A percentile compares a stretch with the other conserved stretches of the same genome.
Evolutionary conservation across 2,113 vertebrate species (phyloP).

Genomic region (Ptilonorhynchus violaceus): DNA sequence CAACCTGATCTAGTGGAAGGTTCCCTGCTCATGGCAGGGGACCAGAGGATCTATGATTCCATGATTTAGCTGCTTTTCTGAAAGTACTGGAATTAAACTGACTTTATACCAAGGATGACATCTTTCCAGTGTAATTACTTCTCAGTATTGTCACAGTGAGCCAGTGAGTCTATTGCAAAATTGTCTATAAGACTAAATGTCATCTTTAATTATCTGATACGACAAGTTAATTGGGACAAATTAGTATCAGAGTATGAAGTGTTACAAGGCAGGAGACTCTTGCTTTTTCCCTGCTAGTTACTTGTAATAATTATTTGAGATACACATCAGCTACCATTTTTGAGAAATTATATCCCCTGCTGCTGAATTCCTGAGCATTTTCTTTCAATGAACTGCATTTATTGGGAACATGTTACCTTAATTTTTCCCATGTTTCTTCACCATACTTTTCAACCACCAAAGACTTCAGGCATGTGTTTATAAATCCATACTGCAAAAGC

Average conservation of each 20-base stretch:
- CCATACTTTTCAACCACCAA: constrained; percentile 75
- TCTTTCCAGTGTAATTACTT: constrained; percentile 12
- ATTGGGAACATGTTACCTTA: constrained; percentile 66
- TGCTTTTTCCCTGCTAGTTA: background rate
- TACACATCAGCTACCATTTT: background rate
- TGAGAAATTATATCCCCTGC: background rate
- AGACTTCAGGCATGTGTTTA: constrained; percentile 77
- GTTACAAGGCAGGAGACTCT: background rate
- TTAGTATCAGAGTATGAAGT: background rate
- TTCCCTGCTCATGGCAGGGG: background rate
- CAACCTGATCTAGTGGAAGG: background rate
- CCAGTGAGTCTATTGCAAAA: background rate
- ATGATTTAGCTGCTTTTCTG: background rate
- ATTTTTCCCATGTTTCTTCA: constrained; percentile 79
- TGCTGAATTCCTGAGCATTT: background rate
- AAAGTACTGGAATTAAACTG: background rate
- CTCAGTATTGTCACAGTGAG: background rate
- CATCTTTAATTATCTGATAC: constrained; percentile 4
- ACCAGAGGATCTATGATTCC: background rate
- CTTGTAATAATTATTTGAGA: background rate
- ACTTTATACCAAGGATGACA: background rate
- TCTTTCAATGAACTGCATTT: background rate
- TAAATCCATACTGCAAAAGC: constrained; percentile 77
- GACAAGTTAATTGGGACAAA: constrained; percentile 24
- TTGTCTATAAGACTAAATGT: background rate